Percentiles rank a stretch among this genome's conserved stretches.
Evolutionary conservation across 2,888 invertebrate species (phyloP).

Genomic region (Perithous albicinctus): DNA sequence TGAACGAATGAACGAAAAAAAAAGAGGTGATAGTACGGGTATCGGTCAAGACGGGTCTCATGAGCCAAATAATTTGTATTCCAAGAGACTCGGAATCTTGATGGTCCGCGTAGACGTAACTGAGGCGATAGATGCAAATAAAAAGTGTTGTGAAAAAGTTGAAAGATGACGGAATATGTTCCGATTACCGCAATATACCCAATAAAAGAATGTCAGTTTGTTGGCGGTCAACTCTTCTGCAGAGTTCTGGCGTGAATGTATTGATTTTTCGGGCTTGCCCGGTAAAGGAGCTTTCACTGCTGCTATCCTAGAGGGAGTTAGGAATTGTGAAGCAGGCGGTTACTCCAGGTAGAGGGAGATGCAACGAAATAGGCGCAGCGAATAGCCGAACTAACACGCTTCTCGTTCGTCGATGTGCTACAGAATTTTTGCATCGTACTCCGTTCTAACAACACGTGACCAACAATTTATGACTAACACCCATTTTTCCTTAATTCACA

Average conservation of each 20-base stretch:
- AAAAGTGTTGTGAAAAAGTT: constrained; percentile 8
- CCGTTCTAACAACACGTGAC: constrained; percentile 21
- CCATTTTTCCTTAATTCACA: constrained; percentile 21
- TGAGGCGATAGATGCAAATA: background rate
- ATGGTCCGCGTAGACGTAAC: no score
- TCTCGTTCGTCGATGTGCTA: constrained; percentile 45
- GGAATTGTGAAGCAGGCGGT: constrained; percentile 39
- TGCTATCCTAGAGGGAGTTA: constrained; percentile 62
- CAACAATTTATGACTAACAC: constrained; percentile 29
- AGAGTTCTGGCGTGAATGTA: constrained; percentile 53
- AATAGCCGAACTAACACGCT: constrained; percentile 9
- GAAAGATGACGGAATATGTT: background rate
- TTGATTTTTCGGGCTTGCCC: constrained; percentile 53
- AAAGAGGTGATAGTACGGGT: background rate
- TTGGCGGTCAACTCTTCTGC: constrained; percentile 49
- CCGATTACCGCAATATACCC: constrained; percentile 35
- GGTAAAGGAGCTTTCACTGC: constrained; percentile 52
- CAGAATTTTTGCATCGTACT: constrained; percentile 25
- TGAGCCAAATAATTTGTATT: background rate
- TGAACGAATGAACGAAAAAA: no score
- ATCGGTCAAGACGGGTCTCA: no score
- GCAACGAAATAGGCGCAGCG: constrained; percentile 52
- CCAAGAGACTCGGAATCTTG: background rate
- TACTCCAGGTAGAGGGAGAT: constrained; percentile 39
- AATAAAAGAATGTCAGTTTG: constrained; percentile 42